phyloP scores from a whole-genome alignment of 1,140 invertebrate genomes.

The Delia radicum region DNA sequence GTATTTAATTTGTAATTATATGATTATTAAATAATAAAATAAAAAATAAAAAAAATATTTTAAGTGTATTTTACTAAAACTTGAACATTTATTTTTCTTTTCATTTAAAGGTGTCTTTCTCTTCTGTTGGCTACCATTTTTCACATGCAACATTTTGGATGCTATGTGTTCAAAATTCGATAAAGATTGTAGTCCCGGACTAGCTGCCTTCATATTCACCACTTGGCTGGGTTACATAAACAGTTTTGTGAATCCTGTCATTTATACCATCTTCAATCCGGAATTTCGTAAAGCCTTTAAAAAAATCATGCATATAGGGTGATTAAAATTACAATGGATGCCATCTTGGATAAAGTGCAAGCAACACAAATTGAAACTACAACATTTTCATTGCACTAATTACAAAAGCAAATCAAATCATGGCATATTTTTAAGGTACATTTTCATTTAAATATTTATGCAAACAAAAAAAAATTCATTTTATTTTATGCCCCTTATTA shows the following conservation, averaged over 20 bases:
- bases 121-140: constrained; percentile 99
- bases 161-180: constrained; percentile 88
- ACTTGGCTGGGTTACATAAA: constrained; percentile 99
- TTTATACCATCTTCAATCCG: constrained; percentile 99
- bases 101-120: constrained; percentile 77
- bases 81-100: neutral
- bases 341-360: neutral
- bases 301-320: constrained; percentile 78
- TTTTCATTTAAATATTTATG: neutral
- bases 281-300: constrained; percentile 99
- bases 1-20: too few relatives aligned
- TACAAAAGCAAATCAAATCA: neutral
- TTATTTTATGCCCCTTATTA: neutral
- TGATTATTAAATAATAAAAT: too few relatives aligned
- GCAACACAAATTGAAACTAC: neutral
- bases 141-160: constrained; percentile 95
- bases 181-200: constrained; percentile 77
- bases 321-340: constrained; percentile 35
- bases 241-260: constrained; percentile 96
- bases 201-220: constrained; percentile 89
- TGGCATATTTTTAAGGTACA: neutral
- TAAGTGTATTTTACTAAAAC: too few relatives aligned
- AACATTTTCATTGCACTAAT: neutral
- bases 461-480: too few relatives aligned
- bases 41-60: too few relatives aligned